Evolutionary conservation across 2,113 vertebrate genomes (phyloP).

Genomic region (Calypte anna): DNA sequence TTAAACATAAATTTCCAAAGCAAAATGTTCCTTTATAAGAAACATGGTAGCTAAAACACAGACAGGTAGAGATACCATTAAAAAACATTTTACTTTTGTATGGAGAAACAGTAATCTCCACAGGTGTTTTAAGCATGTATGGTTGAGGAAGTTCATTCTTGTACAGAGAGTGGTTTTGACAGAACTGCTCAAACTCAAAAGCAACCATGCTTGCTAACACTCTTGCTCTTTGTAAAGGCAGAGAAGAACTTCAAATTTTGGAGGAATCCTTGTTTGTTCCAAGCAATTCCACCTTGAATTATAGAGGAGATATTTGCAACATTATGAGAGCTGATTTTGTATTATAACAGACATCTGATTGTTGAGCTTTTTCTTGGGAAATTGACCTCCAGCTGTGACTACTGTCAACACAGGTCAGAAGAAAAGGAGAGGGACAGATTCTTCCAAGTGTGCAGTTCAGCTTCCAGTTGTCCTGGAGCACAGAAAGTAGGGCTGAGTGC

Average conservation of each 20-base stretch:
- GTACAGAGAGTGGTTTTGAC: neutral
- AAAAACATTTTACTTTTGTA: neutral
- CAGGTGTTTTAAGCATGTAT: accelerated
- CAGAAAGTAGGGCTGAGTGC: neutral
- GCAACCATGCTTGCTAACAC: neutral
- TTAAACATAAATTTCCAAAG: neutral
- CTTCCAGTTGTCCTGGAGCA: neutral
- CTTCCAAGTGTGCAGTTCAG: neutral
- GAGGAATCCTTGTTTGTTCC: neutral
- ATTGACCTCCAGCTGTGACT: neutral
- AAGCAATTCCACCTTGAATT: neutral
- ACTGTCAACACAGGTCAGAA: neutral
- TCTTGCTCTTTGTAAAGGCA: neutral
- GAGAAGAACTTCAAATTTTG: neutral
- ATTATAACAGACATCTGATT: neutral
- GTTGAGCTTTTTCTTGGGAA: neutral
- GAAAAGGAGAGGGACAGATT: neutral
- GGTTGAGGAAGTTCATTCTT: neutral
- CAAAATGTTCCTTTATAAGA: neutral
- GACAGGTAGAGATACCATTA: neutral
- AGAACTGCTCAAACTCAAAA: neutral
- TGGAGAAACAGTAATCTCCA: neutral
- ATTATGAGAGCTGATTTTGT: neutral
- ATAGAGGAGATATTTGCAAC: neutral
- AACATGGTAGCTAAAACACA: neutral